Conservation (phyloP, 1,140 invertebrate genomes). For the Lanistes nyassanus region DNA sequence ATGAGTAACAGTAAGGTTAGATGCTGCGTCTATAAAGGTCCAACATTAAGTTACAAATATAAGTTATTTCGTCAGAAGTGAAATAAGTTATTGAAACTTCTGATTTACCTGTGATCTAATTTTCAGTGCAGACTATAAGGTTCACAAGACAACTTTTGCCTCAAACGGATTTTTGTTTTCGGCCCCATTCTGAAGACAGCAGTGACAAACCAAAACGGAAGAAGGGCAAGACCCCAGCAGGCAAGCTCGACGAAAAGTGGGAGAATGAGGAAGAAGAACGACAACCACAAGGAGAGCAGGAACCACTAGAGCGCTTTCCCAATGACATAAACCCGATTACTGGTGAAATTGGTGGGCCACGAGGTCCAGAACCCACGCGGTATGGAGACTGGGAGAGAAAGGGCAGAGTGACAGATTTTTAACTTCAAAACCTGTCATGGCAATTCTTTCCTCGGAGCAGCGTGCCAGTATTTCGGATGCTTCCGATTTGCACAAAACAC, state of each 20-base stretch:
- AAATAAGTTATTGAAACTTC: too few species aligned
- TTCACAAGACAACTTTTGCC: background rate
- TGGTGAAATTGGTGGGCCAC: constrained; percentile 93
- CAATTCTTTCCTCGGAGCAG: too few species aligned
- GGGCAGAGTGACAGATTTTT: constrained; percentile 96
- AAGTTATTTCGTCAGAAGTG: too few species aligned
- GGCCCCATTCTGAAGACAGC: constrained; percentile 40
- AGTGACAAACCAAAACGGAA: constrained; percentile 35
- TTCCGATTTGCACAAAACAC: too few species aligned
- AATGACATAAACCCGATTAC: constrained; percentile 90
- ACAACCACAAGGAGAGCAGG: constrained; percentile 82
- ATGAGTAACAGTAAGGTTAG: too few species aligned
- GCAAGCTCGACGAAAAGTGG: constrained; percentile 74
- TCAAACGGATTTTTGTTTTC: background rate
- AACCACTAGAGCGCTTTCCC: constrained; percentile 86
- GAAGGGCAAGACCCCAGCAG: constrained; percentile 65
- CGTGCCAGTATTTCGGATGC: too few species aligned
- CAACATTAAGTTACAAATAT: too few species aligned
- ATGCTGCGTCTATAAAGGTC: too few species aligned
- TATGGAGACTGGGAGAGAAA: constrained; percentile 99
- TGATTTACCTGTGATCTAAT: background rate
- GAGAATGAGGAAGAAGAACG: constrained; percentile 51
- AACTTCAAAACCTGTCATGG: too few species aligned
- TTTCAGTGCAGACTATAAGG: constrained; percentile 6
- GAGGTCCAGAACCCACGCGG: constrained; percentile 96